Evolutionary conservation across 2,888 invertebrate genomes (phyloP).

Genomic region (Drosophila hamatofila): DNA sequence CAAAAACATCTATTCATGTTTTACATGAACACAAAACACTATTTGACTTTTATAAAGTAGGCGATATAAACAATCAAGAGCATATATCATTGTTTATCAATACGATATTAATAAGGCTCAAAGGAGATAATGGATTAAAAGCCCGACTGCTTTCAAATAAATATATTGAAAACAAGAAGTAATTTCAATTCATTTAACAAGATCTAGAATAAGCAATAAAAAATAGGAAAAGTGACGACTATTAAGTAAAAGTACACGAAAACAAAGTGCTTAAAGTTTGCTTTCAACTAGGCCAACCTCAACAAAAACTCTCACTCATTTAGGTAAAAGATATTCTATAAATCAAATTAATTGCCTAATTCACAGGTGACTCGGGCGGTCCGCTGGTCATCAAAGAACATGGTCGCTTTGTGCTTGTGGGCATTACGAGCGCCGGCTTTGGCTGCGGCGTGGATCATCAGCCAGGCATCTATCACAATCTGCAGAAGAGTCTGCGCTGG

Average conservation of each 20-base stretch:
- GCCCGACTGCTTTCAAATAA: no score
- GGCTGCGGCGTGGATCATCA: slow-evolving; percentile 94
- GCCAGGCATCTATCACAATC: slow-evolving; percentile 94
- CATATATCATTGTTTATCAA: no score
- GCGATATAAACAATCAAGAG: no score
- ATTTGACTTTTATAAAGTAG: no score
- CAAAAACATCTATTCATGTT: no score
- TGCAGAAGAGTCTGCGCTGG: slow-evolving; percentile 90
- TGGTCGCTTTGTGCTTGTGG: slow-evolving; percentile 90
- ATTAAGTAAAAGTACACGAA: background rate
- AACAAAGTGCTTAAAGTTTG: background rate
- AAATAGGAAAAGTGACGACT: background rate
- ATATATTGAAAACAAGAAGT: no score
- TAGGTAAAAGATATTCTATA: background rate
- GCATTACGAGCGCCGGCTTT: slow-evolving; percentile 94
- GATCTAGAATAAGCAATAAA: background rate
- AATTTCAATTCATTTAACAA: no score
- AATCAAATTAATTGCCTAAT: background rate
- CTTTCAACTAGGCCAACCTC: background rate
- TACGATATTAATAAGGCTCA: no score
- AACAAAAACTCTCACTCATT: background rate
- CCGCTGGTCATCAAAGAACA: slow-evolving; percentile 90
- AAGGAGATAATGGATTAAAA: no score
- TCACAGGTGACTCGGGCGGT: slow-evolving; percentile 91
- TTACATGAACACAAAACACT: no score